These are phyloP conservation scores for Dicrostonyx torquatus DNA, from an alignment of 2,797 vertebrate genomes.

Conservation along the genomic window DNA sequence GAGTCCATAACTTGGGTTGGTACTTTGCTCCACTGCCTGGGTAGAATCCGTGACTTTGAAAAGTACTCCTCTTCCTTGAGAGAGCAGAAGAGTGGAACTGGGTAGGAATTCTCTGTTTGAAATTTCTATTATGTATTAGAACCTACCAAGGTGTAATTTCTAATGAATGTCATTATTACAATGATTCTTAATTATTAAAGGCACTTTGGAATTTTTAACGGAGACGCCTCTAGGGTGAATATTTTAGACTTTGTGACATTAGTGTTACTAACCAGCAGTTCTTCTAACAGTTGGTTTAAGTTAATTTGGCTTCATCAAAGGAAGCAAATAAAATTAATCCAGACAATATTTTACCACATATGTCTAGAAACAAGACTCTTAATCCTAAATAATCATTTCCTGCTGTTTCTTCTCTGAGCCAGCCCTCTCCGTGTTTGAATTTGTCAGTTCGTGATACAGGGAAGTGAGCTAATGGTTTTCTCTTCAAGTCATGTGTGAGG, in stretches of 20 bases:
- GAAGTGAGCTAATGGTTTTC: background rate
- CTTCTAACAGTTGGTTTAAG: constrained; percentile 65
- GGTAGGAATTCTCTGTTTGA: constrained; percentile 21
- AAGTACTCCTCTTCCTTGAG: background rate
- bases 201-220: constrained; percentile 42
- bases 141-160: constrained; percentile 40
- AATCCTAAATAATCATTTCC: constrained; percentile 72
- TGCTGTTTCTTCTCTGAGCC: constrained; percentile 48
- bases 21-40: background rate
- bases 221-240: constrained; percentile 50
- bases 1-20: background rate
- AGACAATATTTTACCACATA: constrained; percentile 66
- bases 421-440: constrained; percentile 49
- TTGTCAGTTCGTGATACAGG: constrained; percentile 33
- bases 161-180: constrained; percentile 46
- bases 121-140: constrained; percentile 53
- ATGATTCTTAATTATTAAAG: constrained; percentile 68
- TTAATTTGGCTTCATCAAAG: constrained; percentile 75
- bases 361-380: constrained; percentile 68
- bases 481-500: background rate
- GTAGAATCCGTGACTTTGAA: background rate
- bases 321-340: constrained; percentile 66
- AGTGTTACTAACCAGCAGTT: background rate
- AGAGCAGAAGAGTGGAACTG: background rate
- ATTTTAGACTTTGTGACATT: constrained; percentile 51